Evolutionary conservation across 2,888 invertebrate species (phyloP), one percentile per base, ranked within the genome.

Genomic region (Pogonocherus hispidulus): DNA sequence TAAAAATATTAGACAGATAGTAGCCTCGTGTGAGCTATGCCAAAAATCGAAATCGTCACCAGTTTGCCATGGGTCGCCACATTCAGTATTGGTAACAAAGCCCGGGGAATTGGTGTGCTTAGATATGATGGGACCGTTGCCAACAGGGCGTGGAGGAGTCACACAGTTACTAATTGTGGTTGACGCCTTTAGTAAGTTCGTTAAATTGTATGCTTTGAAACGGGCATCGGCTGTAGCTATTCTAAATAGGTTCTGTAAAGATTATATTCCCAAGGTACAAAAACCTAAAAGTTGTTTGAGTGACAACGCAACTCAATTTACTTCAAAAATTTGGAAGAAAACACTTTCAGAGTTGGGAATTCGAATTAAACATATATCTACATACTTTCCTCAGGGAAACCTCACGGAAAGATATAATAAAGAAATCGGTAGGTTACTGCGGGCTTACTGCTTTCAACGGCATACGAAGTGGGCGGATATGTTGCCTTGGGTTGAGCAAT

Each of bases 181-280:
- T 0, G 76, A 79, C 49, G 46, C 63, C 3, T 79, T 79, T 47
- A 70, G 71, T 5, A 77, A 79, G 54, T 76, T 71, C 64, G 70
- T 78, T 1, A 68, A 64, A 47, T 27, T 78, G 2, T 80, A 76
- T 52, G 66, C 76, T 1, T 14, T 74, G 4, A 68, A 66, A 41
- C 51, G 67, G 2, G 68, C 71, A 9, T 64, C 65, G 1, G 47
- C 67, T 35, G 63, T 5, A 8, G 27, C 56, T 20, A 66, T 69
- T 16, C 1, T 71, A 11, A 55, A 51, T 11, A 14, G 46, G 27
- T 1, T 68, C 9, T 18, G 32, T 8, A 56, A 65, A 3, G 57
- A 71, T 52, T 69, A 71, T 66, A 14, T 71, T 11, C 49, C 52
- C 3, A 54, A 9, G 1, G 59, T 71, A 49, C 72, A 72, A 11